Evolutionary conservation across 1,140 invertebrate genomes (phyloP), one percentile per base, ranked within the genome.

Genomic region (Prorops nasuta): DNA sequence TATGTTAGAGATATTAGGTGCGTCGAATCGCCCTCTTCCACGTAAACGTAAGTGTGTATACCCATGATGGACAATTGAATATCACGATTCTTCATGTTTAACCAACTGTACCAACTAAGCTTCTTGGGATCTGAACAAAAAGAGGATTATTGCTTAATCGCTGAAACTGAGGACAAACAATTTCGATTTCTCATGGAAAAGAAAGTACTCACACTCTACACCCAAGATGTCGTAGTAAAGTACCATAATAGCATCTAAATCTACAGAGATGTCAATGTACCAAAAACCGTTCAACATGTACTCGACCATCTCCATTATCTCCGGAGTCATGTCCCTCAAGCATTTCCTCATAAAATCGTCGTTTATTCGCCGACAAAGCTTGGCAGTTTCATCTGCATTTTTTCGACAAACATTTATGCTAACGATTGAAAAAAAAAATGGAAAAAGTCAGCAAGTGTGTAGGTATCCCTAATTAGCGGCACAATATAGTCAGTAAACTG

Each of bases 331-430:
- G 1, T 63, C 9, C 16, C 46, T 22, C 16, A 72, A 45, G 15
- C 55, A 16, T 18, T 57, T 53, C 2, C 2, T 15, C 0, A 54
- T 41, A 9, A 70, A 40, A 10, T 66, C 40, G 0, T 49, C 8
- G 1, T 14, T 4, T 1, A 70, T 15, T 39, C n/a, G 49, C 34
- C n/a, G 12, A 20, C 66, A 67, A 8, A 72, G 31, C 44, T 59
- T 42, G 0, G 48, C 58, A 1, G 69, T 72, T 51, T 70, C 69
- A 2, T 8, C 19, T 16, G 43, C 56, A 1, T 47, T 63, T 40
- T 63, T 59, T 3, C 67, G 66, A 22, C 67, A 69, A 9, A 71
- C 40, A 44, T 69, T 69, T 2, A 66, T 9, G 36, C 64, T 67
- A 24, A 2, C 54, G 12, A 18, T 3, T 16, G 7, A 1, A 15